phyloP scores from a whole-genome alignment of 2,888 invertebrate species.

The Brassicogethes aeneus region DNA sequence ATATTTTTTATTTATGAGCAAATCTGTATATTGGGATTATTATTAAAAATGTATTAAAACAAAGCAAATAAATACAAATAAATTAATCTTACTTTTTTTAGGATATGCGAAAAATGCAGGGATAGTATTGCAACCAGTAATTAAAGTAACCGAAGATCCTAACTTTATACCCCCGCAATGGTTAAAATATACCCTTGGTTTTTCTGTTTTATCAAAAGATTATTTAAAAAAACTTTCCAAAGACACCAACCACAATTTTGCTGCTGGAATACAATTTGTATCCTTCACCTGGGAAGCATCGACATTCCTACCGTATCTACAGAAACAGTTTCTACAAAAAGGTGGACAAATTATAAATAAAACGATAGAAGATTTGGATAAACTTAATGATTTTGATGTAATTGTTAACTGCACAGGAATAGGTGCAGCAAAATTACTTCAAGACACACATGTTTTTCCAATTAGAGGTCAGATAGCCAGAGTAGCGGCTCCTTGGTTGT shows the following conservation, averaged over 20 bases:
- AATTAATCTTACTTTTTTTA: too few relatives aligned
- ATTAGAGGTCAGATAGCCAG: conserved; percentile 64
- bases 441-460: conserved; percentile 53
- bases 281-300: conserved; percentile 60
- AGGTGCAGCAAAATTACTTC: conserved; percentile 51
- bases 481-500: conserved; percentile 62
- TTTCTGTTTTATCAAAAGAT: conserved; percentile 27
- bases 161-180: conserved; percentile 35
- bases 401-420: conserved; percentile 76
- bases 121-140: conserved; percentile 20
- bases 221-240: conserved; percentile 35
- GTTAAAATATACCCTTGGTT: conserved; percentile 42
- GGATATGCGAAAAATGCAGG: conserved; percentile 24
- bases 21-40: too few relatives aligned
- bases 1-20: too few relatives aligned
- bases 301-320: conserved; percentile 58
- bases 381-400: conserved; percentile 45
- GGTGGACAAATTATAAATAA: conserved; percentile 49
- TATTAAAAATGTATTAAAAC: too few relatives aligned
- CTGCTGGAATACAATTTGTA: conserved; percentile 53
- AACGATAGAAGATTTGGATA: conserved; percentile 46
- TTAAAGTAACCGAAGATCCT: conserved; percentile 26
- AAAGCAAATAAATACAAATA: too few relatives aligned
- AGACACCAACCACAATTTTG: conserved; percentile 36
- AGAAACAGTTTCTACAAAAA: conserved; percentile 48